phyloP scores from a whole-genome alignment of 2,797 vertebrate genomes.

The Myioborus miniatus region DNA sequence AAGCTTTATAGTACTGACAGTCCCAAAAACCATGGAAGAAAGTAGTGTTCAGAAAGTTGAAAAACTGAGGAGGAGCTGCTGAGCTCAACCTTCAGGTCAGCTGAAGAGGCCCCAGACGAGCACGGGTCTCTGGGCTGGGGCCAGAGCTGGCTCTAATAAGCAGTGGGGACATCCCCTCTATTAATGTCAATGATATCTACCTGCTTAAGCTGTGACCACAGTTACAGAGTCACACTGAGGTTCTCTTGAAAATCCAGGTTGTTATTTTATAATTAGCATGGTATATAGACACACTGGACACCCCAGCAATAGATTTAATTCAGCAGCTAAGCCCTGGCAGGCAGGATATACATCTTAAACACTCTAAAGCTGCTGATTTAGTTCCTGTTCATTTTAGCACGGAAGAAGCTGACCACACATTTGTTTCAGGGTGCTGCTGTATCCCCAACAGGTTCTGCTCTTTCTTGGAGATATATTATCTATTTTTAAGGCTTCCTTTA shows the following conservation, averaged over 20 bases:
- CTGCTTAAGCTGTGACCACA: not conserved
- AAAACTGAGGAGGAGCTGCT: not conserved
- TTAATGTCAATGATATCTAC: not conserved
- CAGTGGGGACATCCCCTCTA: not conserved
- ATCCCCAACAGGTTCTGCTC: not conserved
- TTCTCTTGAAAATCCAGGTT: constrained; percentile 33
- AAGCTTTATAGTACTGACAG: not conserved
- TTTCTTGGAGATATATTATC: not conserved
- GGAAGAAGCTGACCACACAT: not conserved
- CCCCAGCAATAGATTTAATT: constrained; percentile 5
- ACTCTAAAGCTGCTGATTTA: constrained; percentile 17
- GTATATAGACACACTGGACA: not conserved
- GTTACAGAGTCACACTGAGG: constrained; percentile 3
- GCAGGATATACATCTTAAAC: not conserved
- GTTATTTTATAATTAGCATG: constrained; percentile 49
- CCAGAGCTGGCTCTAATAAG: not conserved
- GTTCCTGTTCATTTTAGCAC: not conserved
- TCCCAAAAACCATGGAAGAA: not conserved
- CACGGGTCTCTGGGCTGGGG: not conserved
- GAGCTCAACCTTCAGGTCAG: not conserved
- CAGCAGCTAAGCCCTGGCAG: not conserved
- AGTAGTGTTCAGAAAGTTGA: not conserved
- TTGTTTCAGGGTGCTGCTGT: not conserved
- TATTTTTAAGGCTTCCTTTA: not conserved
- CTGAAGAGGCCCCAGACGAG: not conserved